Base-by-base conservation (phyloP, 2,113 vertebrate species). In the Halcyon malimbica region DNA sequence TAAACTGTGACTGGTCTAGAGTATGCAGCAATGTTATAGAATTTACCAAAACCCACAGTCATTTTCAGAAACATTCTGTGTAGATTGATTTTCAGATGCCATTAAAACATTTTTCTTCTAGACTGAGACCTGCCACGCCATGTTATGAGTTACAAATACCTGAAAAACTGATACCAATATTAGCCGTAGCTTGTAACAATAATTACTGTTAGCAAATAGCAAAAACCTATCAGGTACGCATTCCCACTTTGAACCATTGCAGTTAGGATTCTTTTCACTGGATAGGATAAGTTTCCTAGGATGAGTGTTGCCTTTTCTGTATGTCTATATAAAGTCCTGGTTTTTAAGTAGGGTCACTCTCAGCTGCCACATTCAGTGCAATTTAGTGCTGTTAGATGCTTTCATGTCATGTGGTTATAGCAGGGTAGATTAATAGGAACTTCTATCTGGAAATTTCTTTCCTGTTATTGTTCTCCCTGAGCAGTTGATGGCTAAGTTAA, bases 401-500 rank as follows among this genome's bases (percentile, higher is more conserved):
- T 97, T 97, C 90, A 44, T 91, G 97, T 98, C 98, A 97, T 95
- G 91, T 96, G 97, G 97, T 96, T 98, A 97, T 95, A 97, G 97
- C 97, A 95, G 97, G 96, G 96, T 93, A 98, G 98, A 98, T 99
- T 98, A 99, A 99, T 98, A 98, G 98, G 98, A 97, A 98, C 97
- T 98, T 98, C 98, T 98, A 98, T 98, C 98, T 99, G 98, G 98
- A 99, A 98, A 98, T 98, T 98, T 99, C 98, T 99, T 98, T 96
- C 96, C 96, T 98, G 99, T 99, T 99, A 99, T 99, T 99, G 99
- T 99, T 98, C 98, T 99, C 98, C 98, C 99, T 98, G 98, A 98
- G 98, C 99, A 98, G 98, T 97, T 99, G 99, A 99, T 99, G 99
- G 99, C 99, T 98, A 99, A 99, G 99, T 99, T 99, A 99, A 99